Evolutionary conservation across 2,888 invertebrate species (phyloP).

Genomic region (Trimorus sp.): DNA sequence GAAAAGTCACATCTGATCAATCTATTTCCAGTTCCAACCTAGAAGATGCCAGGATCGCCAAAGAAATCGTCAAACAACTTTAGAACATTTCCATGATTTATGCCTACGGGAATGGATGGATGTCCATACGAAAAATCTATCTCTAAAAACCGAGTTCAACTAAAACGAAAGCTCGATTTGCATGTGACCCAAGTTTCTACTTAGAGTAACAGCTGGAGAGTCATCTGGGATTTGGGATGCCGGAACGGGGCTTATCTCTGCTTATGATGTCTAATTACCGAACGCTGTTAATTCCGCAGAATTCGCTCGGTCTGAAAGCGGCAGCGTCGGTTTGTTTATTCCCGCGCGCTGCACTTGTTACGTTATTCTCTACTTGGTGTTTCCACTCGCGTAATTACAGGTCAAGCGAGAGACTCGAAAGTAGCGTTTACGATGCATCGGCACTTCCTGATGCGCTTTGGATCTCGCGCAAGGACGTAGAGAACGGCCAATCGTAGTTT

Average conservation of each 20-base stretch:
- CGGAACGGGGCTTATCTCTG: slow-evolving; percentile 36
- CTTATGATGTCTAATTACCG: slow-evolving; percentile 41
- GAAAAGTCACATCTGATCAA: too few species aligned
- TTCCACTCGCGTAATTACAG: slow-evolving; percentile 76
- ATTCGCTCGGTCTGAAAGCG: slow-evolving; percentile 21
- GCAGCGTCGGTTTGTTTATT: slow-evolving; percentile 49
- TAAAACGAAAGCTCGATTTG: too few species aligned
- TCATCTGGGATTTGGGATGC: not conserved
- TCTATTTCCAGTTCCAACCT: too few species aligned
- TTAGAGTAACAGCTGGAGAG: not conserved
- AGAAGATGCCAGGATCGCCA: too few species aligned
- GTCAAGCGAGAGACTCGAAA: slow-evolving; percentile 73
- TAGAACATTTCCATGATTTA: too few species aligned
- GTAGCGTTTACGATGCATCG: slow-evolving; percentile 70
- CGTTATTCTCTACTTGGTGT: slow-evolving; percentile 65
- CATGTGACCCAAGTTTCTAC: too few species aligned
- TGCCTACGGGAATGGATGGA: too few species aligned
- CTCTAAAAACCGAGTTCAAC: too few species aligned
- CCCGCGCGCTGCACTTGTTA: slow-evolving; percentile 63
- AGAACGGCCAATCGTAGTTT: slow-evolving; percentile 34
- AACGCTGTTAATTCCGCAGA: slow-evolving; percentile 47
- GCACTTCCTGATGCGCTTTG: slow-evolving; percentile 66
- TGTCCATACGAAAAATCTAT: too few species aligned
- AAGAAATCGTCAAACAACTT: too few species aligned
- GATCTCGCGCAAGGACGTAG: slow-evolving; percentile 42